These are phyloP conservation scores for Labrus mixtus DNA, from an alignment of 2,113 vertebrate genomes.

Conservation along the genomic window DNA sequence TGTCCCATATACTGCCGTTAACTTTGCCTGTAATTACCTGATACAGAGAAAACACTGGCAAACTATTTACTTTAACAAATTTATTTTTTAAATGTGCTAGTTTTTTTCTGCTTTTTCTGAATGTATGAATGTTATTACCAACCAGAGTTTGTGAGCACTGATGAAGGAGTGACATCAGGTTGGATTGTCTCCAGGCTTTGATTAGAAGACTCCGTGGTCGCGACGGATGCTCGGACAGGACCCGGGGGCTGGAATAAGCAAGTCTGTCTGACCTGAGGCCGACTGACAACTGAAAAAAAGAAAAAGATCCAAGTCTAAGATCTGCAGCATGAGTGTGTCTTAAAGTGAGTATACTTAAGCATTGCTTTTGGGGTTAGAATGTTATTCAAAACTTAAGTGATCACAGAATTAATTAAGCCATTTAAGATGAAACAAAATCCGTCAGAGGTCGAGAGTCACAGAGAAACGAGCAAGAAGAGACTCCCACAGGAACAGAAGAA, in stretches of 20 bases:
- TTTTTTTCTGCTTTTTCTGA: neutral
- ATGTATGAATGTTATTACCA: conserved; percentile 24
- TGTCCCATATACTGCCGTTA: neutral
- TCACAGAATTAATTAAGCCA: neutral
- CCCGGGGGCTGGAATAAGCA: conserved; percentile 62
- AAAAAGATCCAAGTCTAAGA: conserved; percentile 11
- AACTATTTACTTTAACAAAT: too few species aligned
- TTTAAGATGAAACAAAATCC: neutral
- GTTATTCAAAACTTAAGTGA: conserved; percentile 11
- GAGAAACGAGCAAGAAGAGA: neutral
- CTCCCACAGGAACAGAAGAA: neutral
- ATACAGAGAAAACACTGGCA: too few species aligned
- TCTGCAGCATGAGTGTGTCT: neutral
- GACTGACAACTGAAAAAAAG: conserved; percentile 67
- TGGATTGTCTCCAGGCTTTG: neutral
- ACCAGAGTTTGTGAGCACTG: conserved; percentile 67
- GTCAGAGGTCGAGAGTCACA: neutral
- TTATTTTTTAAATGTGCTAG: too few species aligned
- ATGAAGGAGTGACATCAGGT: conserved; percentile 31
- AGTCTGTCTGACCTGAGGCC: conserved; percentile 71
- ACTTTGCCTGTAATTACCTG: too few species aligned
- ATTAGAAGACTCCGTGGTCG: neutral
- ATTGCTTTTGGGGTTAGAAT: neutral
- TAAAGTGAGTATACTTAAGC: neutral
- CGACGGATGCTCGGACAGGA: neutral